A percentile compares a stretch with the other conserved stretches of the same genome.
phyloP scores from a whole-genome alignment of 2,797 vertebrate species.

The Pseudochaenichthys georgianus region DNA sequence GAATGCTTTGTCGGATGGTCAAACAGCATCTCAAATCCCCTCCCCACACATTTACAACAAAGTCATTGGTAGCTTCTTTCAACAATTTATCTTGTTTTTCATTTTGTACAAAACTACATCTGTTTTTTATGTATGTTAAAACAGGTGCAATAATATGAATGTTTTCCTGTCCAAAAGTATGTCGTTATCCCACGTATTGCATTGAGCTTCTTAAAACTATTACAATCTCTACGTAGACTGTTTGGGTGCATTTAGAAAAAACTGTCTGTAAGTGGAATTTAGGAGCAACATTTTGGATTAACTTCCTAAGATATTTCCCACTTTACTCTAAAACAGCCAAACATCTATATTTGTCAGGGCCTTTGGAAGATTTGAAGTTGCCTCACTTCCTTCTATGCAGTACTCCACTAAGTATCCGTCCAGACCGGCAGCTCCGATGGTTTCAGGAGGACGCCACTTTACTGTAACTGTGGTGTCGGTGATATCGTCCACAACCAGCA shows the following conservation, averaged over 20 bases:
- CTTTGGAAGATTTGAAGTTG: background rate
- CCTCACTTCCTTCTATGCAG: conserved; percentile 98
- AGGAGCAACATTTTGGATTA: background rate
- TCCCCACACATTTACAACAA: background rate
- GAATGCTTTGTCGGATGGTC: background rate
- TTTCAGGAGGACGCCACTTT: conserved; percentile 98
- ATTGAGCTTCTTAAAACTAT: too few species aligned
- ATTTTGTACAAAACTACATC: background rate
- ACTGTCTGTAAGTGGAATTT: background rate
- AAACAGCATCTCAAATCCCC: background rate
- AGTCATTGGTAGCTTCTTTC: too few species aligned
- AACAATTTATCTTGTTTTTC: too few species aligned
- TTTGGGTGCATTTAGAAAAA: background rate
- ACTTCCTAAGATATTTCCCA: background rate
- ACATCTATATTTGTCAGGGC: background rate
- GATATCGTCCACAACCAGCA: conserved; percentile 93
- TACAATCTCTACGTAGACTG: background rate
- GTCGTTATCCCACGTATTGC: too few species aligned
- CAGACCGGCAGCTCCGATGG: conserved; percentile 96
- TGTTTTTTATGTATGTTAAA: background rate
- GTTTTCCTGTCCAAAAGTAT: background rate
- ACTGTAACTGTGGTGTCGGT: conserved; percentile 94
- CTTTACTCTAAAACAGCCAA: background rate
- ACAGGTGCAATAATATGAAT: background rate
- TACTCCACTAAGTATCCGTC: conserved; percentile 97